These are phyloP conservation scores for Andricus quercusramuli DNA, from an alignment of 2,888 invertebrate species.

Conservation along the genomic window DNA sequence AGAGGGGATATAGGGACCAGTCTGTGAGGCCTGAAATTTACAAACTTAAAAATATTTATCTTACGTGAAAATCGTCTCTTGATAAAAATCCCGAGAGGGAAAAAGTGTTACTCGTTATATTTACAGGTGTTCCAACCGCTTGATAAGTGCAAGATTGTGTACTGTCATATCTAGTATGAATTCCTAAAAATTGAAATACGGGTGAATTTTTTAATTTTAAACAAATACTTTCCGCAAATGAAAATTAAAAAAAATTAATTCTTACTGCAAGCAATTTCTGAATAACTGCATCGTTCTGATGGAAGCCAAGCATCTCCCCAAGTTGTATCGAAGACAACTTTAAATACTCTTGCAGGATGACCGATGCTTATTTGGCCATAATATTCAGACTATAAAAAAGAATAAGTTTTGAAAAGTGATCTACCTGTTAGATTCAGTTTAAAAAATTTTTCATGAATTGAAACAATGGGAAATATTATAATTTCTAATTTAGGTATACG, in stretches of 20 bases:
- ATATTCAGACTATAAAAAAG: constrained; percentile 78
- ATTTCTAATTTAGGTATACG: constrained; percentile 42
- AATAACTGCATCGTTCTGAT: constrained; percentile 76
- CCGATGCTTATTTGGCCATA: constrained; percentile 79
- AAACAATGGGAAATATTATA: not conserved
- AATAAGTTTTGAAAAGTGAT: constrained; percentile 15
- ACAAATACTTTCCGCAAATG: constrained; percentile 15
- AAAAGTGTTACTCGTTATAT: constrained; percentile 81
- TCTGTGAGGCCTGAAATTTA: too few relatives aligned
- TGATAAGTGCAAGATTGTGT: constrained; percentile 83
- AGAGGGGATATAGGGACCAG: too few relatives aligned
- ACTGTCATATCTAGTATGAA: constrained; percentile 86
- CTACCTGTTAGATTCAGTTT: too few relatives aligned
- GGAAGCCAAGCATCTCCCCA: constrained; percentile 80
- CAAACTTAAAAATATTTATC: constrained; percentile 56
- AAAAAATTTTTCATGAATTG: too few relatives aligned
- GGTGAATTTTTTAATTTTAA: constrained; percentile 23
- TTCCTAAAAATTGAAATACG: constrained; percentile 77
- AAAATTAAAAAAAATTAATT: constrained; percentile 47
- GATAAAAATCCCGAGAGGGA: constrained; percentile 85
- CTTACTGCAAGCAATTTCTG: constrained; percentile 79
- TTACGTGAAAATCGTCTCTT: constrained; percentile 83
- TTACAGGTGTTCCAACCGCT: constrained; percentile 82
- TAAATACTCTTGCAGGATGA: constrained; percentile 78
- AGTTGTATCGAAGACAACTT: constrained; percentile 80